These are phyloP conservation scores for Brotula barbata DNA, from an alignment of 2,797 vertebrate species.

Conservation along the genomic window DNA sequence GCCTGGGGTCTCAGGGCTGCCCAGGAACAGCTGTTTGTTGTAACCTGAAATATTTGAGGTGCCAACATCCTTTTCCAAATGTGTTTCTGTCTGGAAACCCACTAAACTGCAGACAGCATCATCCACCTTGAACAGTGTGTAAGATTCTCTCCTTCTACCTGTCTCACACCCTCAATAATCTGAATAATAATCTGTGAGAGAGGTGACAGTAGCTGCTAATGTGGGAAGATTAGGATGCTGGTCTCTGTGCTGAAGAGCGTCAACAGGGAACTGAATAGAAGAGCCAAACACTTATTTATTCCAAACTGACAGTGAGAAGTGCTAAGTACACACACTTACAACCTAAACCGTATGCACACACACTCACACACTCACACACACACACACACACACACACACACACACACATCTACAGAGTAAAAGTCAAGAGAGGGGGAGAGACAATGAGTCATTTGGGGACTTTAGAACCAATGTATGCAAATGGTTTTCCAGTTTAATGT, in stretches of 20 bases:
- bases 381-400: neutral
- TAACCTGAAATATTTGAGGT: constrained; percentile 81
- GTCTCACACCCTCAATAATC: constrained; percentile 67
- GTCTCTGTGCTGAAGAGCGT: constrained; percentile 70
- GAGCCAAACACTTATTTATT: constrained; percentile 74
- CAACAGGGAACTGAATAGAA: constrained; percentile 74
- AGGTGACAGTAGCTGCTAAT: constrained; percentile 67
- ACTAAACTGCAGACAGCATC: constrained; percentile 48
- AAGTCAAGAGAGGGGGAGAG: constrained; percentile 3
- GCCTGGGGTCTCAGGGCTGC: constrained; percentile 65
- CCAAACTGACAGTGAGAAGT: constrained; percentile 76
- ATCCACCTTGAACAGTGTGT: constrained; percentile 9
- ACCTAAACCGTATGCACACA: constrained; percentile 60
- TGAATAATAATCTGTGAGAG: constrained; percentile 66
- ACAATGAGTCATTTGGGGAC: neutral
- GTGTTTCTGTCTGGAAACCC: constrained; percentile 64
- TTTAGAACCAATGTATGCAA: neutral
- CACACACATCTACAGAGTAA: constrained; percentile 6
- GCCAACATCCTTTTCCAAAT: constrained; percentile 81
- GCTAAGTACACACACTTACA: constrained; percentile 65
- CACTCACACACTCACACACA: constrained; percentile 28
- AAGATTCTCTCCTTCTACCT: constrained; percentile 50
- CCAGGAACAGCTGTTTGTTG: constrained; percentile 83
- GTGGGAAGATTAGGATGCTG: constrained; percentile 71
- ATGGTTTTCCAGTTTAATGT: neutral